These are phyloP conservation scores for Sylvicola cinctus DNA, from an alignment of 2,888 invertebrate species.

Conservation along the genomic window DNA sequence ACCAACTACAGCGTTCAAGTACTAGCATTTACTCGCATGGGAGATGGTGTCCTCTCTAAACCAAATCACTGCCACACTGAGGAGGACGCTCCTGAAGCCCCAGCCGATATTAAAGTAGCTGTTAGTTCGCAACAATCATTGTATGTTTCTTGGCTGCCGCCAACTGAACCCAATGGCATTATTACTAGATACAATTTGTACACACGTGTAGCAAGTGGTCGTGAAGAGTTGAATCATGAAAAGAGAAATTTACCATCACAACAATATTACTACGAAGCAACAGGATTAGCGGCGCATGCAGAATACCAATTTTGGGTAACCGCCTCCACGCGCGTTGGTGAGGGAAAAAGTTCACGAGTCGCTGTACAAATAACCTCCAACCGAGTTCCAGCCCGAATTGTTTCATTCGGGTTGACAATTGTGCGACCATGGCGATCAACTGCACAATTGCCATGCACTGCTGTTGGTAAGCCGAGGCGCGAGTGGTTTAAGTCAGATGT, in stretches of 20 bases:
- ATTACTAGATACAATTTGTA: constrained; percentile 56
- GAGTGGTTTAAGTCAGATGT: constrained; percentile 42
- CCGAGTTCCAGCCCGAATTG: constrained; percentile 44
- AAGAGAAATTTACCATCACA: constrained; percentile 42
- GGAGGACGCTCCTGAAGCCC: constrained; percentile 66
- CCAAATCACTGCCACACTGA: constrained; percentile 53
- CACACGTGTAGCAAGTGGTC: constrained; percentile 42
- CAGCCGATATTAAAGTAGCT: constrained; percentile 59
- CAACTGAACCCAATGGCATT: constrained; percentile 51
- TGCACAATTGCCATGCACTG: constrained; percentile 38
- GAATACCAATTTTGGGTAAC: constrained; percentile 66
- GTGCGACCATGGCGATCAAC: constrained; percentile 45
- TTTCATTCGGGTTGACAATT: constrained; percentile 45
- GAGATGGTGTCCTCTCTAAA: constrained; percentile 47
- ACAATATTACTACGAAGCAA: constrained; percentile 42
- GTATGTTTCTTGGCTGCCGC: constrained; percentile 58
- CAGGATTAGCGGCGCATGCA: constrained; percentile 42
- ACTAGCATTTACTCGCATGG: constrained; percentile 54
- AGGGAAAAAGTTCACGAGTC: constrained; percentile 50
- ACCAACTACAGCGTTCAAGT: constrained; percentile 69
- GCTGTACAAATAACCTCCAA: constrained; percentile 43
- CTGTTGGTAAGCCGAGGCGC: constrained; percentile 41
- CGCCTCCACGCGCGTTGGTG: constrained; percentile 54
- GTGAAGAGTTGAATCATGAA: constrained; percentile 45
- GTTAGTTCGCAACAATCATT: constrained; percentile 53